Conservation (phyloP, 2,888 invertebrate genomes). For the Oscheius sp. region DNA sequence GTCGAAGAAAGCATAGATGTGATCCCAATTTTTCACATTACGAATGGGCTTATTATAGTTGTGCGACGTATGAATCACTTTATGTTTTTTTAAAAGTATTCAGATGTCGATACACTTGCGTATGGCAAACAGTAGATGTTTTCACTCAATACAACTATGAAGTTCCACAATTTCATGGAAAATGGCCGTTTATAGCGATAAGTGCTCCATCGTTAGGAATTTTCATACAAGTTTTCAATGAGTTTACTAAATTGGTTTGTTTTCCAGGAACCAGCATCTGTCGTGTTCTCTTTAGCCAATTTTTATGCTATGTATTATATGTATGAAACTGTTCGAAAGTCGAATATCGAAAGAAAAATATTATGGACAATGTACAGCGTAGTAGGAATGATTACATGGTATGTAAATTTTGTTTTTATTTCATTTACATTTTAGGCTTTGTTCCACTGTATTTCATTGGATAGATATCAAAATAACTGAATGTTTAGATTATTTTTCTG, state of each 20-base stretch:
- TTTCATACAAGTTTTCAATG: conserved; percentile 2
- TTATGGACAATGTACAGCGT: conserved; percentile 53
- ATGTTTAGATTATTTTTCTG: conserved; percentile 62
- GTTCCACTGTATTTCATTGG: conserved; percentile 59
- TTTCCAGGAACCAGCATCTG: conserved; percentile 61
- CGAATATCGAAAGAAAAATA: conserved; percentile 20
- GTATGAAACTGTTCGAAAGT: conserved; percentile 32
- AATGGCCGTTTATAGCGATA: conserved; percentile 64
- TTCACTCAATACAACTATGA: conserved; percentile 40
- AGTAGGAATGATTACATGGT: conserved; percentile 55
- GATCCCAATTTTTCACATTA: background rate
- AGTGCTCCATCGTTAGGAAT: conserved; percentile 37
- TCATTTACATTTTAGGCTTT: conserved; percentile 43
- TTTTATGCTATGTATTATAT: conserved; percentile 44
- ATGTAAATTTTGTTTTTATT: too few species aligned
- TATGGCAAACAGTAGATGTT: conserved; percentile 56
- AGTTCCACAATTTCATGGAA: conserved; percentile 63
- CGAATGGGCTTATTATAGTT: background rate
- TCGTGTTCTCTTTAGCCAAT: conserved; percentile 59
- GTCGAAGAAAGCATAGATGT: background rate
- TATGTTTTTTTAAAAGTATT: background rate
- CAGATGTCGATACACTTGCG: conserved; percentile 61
- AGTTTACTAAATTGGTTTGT: background rate
- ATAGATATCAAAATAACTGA: conserved; percentile 62
- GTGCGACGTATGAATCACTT: background rate